Evolutionary conservation across 2,888 invertebrate species (phyloP), one percentile per base, ranked within the genome.

Genomic region (Cerceris rybyensis): DNA sequence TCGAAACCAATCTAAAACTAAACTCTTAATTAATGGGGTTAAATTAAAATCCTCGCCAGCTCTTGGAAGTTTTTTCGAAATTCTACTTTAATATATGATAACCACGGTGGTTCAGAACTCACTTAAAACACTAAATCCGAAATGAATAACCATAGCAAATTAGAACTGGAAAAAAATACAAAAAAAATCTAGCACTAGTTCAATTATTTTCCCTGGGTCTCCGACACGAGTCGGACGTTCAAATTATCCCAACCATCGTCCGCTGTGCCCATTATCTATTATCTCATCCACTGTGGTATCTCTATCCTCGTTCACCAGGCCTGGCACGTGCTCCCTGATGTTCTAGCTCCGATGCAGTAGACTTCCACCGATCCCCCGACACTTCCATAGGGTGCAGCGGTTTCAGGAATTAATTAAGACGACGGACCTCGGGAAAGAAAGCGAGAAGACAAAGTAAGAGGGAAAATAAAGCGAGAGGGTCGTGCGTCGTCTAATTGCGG

Each of bases 191-290:
- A 28, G 28, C 28, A 28, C 28, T 28, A 1, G 28, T 28, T 28
- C 28, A 28, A 28, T 28, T 28, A 28, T 28, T 28, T 28, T 28
- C 28, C 28, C 1, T 28, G 28, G 28, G 28, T 28, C 28, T 28
- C 28, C 28, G 28, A 28, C 43, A 65, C 42, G 43, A 52, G 61
- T 16, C 39, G 54, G 52, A 61, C 61, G 61, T 70, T 66, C 74
- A 57, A 43, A 60, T 49, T n/a, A n/a, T n/a, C n/a, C 50, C 13
- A 73, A 81, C 81, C 72, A 77, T 80, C 68, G 70, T 49, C 61
- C 70, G 11, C 41, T 68, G 54, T 61, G 77, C 68, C 75, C 69
- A 75, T 72, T 79, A 80, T 81, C 80, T 77, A 74, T 80, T 81
- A 81, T 77, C 81, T 74, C 74, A 63, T 81, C 73, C 28, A 55